Evolutionary conservation across 2,797 vertebrate genomes (phyloP).

Genomic region (Steatocranus sp.): DNA sequence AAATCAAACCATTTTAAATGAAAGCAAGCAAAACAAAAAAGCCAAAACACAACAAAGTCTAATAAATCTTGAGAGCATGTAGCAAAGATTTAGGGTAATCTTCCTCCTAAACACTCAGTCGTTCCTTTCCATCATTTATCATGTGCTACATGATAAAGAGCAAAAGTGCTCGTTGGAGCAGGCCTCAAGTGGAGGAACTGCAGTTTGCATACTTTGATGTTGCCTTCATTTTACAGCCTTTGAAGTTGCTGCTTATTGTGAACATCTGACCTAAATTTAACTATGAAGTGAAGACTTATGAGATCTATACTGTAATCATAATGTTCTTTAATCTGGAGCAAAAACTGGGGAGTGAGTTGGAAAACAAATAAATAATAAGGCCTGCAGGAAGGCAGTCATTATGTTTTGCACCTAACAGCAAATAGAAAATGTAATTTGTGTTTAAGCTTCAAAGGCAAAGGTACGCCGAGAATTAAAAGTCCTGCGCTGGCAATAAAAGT

Average conservation of each 20-base stretch:
- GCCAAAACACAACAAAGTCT: neutral
- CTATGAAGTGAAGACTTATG: neutral
- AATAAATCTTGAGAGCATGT: neutral
- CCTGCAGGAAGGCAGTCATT: too few species aligned
- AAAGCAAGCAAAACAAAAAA: neutral
- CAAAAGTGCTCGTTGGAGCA: neutral
- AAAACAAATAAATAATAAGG: neutral
- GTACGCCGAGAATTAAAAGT: neutral
- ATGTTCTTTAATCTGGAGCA: neutral
- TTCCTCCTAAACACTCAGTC: neutral
- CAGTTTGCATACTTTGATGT: accelerated
- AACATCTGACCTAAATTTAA: neutral
- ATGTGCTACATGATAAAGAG: neutral
- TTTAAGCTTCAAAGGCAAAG: neutral
- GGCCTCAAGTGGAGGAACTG: neutral
- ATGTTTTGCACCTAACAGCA: neutral
- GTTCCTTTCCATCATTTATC: neutral
- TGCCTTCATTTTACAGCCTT: neutral
- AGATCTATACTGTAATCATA: accelerated
- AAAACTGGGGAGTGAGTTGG: neutral
- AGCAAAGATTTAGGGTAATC: accelerated
- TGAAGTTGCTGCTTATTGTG: neutral
- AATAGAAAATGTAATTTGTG: neutral
- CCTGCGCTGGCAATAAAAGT: neutral
- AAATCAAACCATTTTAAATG: neutral